phyloP scores from a whole-genome alignment of 1,140 invertebrate species.

The Euglossa dilemma region DNA sequence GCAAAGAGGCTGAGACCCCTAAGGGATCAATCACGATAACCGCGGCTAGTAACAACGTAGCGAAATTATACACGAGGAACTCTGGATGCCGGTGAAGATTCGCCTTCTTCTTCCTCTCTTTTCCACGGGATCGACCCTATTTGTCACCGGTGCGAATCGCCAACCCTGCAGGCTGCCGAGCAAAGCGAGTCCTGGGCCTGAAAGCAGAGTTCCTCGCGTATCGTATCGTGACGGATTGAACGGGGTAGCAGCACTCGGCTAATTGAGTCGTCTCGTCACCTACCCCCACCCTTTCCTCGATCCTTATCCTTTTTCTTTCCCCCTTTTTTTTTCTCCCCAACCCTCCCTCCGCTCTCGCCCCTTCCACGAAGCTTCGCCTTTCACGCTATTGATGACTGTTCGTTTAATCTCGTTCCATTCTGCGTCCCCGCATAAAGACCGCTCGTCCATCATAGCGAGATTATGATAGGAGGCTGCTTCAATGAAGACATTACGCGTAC shows the following conservation, averaged over 20 bases:
- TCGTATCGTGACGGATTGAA: slow-evolving; percentile 49
- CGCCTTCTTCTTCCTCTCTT: no score
- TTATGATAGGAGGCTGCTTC: slow-evolving; percentile 77
- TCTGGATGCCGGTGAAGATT: not conserved
- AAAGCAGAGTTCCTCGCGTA: slow-evolving; percentile 37
- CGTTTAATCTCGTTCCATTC: slow-evolving; percentile 74
- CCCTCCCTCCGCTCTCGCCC: not conserved
- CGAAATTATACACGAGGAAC: not conserved
- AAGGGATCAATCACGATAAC: no score
- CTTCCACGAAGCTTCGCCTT: not conserved
- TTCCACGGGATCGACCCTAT: not conserved
- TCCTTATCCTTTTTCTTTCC: not conserved
- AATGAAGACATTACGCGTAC: slow-evolving; percentile 78
- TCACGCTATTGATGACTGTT: slow-evolving; percentile 72
- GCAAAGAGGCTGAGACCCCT: no score
- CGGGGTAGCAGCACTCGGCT: slow-evolving; percentile 16
- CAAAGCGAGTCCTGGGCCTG: not conserved
- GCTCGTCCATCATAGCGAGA: slow-evolving; percentile 78
- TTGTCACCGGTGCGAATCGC: slow-evolving; percentile 48
- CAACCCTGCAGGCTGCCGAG: slow-evolving; percentile 19
- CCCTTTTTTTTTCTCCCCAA: not conserved
- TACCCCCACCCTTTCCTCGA: not conserved
- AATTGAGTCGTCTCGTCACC: slow-evolving; percentile 60
- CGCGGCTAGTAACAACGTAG: no score
- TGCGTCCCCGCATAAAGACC: slow-evolving; percentile 74